These are phyloP conservation scores for Poeciliopsis infans DNA, from an alignment of 2,797 vertebrate species.

Conservation along the genomic window DNA sequence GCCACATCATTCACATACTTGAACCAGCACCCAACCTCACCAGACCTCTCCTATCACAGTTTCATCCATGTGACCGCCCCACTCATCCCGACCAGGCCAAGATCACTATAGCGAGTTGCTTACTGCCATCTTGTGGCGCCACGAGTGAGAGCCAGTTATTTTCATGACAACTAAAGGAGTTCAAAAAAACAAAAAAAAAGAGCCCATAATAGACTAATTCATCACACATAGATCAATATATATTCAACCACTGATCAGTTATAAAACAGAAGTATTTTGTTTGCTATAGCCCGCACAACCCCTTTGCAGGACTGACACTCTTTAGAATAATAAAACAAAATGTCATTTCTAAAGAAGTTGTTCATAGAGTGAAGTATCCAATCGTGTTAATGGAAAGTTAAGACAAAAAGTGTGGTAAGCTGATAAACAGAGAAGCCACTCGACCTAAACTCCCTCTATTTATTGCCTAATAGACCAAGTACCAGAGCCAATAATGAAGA, in stretches of 20 bases:
- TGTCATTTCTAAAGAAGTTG: neutral
- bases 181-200: neutral
- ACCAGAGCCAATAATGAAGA: neutral
- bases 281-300: neutral
- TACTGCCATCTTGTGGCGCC: constrained; percentile 81
- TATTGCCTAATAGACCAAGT: neutral
- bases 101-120: constrained; percentile 51
- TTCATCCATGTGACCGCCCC: constrained; percentile 79
- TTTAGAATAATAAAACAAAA: neutral
- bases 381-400: neutral
- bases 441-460: neutral
- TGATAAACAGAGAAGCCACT: neutral
- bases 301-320: neutral
- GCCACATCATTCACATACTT: constrained; percentile 44
- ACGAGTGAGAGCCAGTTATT: constrained; percentile 16
- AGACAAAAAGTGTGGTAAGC: neutral
- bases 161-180: neutral
- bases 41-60: constrained; percentile 61
- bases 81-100: constrained; percentile 55
- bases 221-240: neutral
- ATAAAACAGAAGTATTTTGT: neutral
- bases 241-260: neutral
- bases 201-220: neutral
- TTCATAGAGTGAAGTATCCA: neutral
- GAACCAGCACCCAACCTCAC: constrained; percentile 37